These are phyloP conservation scores for Lepus oiostolus DNA, from an alignment of 2,797 vertebrate genomes.

Conservation along the genomic window DNA sequence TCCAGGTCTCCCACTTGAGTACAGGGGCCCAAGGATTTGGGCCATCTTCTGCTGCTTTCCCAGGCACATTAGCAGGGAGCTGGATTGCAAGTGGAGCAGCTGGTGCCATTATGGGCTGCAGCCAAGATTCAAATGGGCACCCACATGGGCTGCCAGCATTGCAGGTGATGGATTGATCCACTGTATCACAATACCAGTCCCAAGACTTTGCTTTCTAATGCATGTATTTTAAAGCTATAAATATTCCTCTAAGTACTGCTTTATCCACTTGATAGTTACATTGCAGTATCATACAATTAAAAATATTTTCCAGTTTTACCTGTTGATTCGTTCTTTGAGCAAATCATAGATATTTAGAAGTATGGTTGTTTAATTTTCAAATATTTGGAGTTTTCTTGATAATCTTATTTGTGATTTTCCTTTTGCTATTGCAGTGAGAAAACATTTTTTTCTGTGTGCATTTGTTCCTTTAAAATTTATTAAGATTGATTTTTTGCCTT, in stretches of 20 bases:
- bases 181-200: no score
- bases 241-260: neutral
- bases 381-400: neutral
- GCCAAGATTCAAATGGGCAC: no score
- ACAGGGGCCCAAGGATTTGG: no score
- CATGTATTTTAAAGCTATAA: no score
- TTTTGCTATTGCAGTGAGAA: neutral
- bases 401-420: neutral
- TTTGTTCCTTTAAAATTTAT: conserved; percentile 17
- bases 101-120: no score
- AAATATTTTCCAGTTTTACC: conserved; percentile 8
- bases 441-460: neutral
- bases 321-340: conserved; percentile 17
- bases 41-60: no score
- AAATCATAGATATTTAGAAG: neutral
- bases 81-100: no score
- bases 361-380: conserved; percentile 2
- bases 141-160: no score
- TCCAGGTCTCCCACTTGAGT: no score
- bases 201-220: no score
- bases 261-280: neutral
- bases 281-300: neutral
- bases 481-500: neutral
- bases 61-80: no score
- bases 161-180: no score